Evolutionary conservation across 2,113 vertebrate species (phyloP).

Genomic region (Anolis sagrei): DNA sequence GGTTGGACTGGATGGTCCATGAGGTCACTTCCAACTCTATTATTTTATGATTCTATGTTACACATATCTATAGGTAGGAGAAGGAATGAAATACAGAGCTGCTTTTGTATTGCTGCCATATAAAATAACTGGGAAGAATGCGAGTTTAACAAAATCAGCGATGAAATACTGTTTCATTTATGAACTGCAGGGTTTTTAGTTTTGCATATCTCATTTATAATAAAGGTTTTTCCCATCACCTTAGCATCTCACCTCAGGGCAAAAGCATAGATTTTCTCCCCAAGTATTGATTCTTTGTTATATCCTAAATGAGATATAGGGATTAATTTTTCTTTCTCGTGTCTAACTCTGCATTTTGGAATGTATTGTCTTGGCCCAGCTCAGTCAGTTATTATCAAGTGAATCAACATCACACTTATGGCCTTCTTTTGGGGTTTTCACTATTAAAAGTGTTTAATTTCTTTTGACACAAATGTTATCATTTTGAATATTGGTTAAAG

Average conservation of each 20-base stretch:
- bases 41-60: no score
- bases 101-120: background rate
- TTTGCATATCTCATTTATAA: conserved; percentile 43
- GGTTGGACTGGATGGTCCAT: no score
- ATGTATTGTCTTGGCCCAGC: conserved; percentile 4
- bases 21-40: no score
- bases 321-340: conserved; percentile 18
- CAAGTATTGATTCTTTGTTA: conserved; percentile 57
- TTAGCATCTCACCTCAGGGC: conserved; percentile 55
- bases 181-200: background rate
- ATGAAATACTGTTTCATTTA: conserved; percentile 41
- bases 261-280: conserved; percentile 54
- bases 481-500: conserved; percentile 37
- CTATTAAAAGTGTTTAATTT: conserved; percentile 34
- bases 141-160: conserved; percentile 27
- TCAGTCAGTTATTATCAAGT: conserved; percentile 4
- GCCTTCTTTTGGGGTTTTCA: conserved; percentile 6
- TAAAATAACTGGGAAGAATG: conserved; percentile 3
- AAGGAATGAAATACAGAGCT: background rate
- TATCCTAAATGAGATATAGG: conserved; percentile 56
- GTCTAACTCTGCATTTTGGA: conserved; percentile 35
- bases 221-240: conserved; percentile 52
- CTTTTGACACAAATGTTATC: conserved; percentile 42
- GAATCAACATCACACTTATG: conserved; percentile 25
- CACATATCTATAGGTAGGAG: background rate